Conservation (phyloP, 1,140 invertebrate species). For the Geopemphigus sp. region DNA sequence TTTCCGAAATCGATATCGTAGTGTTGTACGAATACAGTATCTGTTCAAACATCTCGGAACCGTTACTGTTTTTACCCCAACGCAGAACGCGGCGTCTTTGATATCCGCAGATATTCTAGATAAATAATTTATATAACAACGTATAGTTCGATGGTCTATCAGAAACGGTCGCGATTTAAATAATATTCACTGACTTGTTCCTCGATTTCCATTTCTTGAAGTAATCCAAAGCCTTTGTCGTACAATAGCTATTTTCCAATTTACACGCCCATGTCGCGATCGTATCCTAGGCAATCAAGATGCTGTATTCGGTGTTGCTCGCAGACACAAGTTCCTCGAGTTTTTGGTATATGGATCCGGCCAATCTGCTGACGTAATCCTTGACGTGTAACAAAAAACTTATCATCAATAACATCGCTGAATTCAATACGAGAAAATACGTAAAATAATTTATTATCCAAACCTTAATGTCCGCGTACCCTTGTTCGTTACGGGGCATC, state of each 20-base stretch:
- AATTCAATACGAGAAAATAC: too few relatives aligned
- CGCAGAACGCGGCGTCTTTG: conserved; percentile 48
- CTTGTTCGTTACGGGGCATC: conserved; percentile 54
- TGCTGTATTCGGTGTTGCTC: neutral
- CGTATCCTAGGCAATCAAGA: neutral
- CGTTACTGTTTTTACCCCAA: conserved; percentile 30
- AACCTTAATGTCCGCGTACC: conserved; percentile 58
- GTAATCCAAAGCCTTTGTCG: neutral
- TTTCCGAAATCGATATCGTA: conserved; percentile 46
- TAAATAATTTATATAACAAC: neutral
- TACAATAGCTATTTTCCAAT: neutral
- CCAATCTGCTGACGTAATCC: neutral
- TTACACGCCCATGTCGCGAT: neutral
- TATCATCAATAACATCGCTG: too few relatives aligned
- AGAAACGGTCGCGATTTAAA: neutral
- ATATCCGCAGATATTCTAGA: conserved; percentile 44
- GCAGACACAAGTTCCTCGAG: neutral
- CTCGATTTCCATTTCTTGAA: conserved; percentile 5
- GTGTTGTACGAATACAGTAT: conserved; percentile 40
- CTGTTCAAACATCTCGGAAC: neutral
- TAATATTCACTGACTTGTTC: neutral
- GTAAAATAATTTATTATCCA: too few relatives aligned
- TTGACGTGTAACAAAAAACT: neutral
- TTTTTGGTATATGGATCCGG: neutral
- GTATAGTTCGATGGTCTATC: too few relatives aligned